Base-by-base conservation (phyloP, 2,888 invertebrate species). In the Chloromyia formosa region DNA sequence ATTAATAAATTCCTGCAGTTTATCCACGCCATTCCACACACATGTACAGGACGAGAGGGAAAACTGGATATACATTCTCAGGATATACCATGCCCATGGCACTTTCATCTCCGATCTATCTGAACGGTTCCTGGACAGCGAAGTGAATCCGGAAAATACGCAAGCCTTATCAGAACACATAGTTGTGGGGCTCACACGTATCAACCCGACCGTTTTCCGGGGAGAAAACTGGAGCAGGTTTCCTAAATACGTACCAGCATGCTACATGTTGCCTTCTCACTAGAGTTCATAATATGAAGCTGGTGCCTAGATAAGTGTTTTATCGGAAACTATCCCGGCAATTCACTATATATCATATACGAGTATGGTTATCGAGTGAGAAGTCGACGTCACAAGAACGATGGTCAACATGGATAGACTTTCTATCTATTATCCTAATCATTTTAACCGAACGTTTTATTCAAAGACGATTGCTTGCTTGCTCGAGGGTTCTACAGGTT, bases 1-100 rank as follows among this genome's bases (percentile, higher is more conserved):
- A 69, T 69, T 69, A 69, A 69, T 69, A 69, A 69, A 69, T 69
- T 69, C 69, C 69, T 27, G 12, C 23, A 14, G 69, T 18, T 53
- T 58, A 22, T 58, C 54, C 23, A 49, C 16, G 14, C 49, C 16
- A n/a, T n/a, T 49, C 49, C 49, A 49, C 49, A 49, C 16, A 49
- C 12, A 49, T n/a, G 16, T 12, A 49, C 16, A 49, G 27, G 27
- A 35, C 27, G 27, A 35, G 27, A 35, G 27, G 7, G 7, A 35
- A 12, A 2, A 12, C 49, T 49, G 4, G 49, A n/a, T n/a, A 56
- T 10, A 56, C 5, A n/a, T 12, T 56, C 22, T 20, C 2, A 56
- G 56, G 18, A 56, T 56, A 18, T 20, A 5, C 10, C 56, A 56
- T 20, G 18, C 22, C 56, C 53, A 20, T 16, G 22, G 10, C 56